Evolutionary conservation across 2,888 invertebrate genomes (phyloP), one percentile per base, ranked within the genome.

Genomic region (Boloria selene): DNA sequence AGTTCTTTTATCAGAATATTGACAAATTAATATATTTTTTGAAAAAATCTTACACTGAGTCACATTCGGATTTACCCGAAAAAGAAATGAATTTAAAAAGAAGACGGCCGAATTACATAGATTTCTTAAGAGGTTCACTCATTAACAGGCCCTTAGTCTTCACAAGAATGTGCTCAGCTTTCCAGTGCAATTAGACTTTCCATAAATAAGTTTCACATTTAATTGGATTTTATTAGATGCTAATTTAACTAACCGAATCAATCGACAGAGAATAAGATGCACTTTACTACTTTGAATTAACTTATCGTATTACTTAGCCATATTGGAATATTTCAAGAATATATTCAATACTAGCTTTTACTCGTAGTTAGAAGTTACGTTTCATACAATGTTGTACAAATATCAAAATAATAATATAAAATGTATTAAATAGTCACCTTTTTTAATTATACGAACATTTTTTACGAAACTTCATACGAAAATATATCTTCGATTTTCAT

Each of bases 161-260:
- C 55, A 58, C 44, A 64, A 69, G 72, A 72, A 72, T 72, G 73
- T 71, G 70, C 71, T 73, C 67, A 65, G 67, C 65, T 64, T 70
- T 72, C 70, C 67, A 69, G 70, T 69, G 70, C 63, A 68, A 69
- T 66, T 69, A 72, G 71, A 74, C 75, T 76, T 78, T 76, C 75
- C 70, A 65, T 74, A 73, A 74, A 72, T 74, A 73, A 73, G 74
- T 74, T 72, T 61, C 65, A 63, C 68, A 63, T 74, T 74, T 77
- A 72, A 74, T 73, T 70, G 68, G 53, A 59, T 45, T 47, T 47
- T 38, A 18, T 31, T 59, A 49, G 60, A 38, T 53, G 49, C 59
- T 60, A 49, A 60, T 60, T 44, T 6, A 53, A 38, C 38, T 53
- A 53, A 59, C 42, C 59, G 52, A 18, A 38, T 14, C 16, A 52